phyloP scores from a whole-genome alignment of 2,113 vertebrate genomes.

The Patagioenas fasciata region DNA sequence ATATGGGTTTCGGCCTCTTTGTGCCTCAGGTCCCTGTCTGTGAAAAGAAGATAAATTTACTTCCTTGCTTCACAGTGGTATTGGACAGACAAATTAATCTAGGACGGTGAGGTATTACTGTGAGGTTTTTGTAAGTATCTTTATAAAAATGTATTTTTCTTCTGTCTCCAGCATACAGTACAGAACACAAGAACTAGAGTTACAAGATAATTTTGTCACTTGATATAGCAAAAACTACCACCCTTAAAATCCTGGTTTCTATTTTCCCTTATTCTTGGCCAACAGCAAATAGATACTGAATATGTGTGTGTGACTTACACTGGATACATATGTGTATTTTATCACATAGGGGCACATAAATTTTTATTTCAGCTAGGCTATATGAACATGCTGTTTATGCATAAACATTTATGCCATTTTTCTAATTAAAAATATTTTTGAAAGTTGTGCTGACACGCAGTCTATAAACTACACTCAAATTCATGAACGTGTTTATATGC shows the following conservation, averaged over 20 bases:
- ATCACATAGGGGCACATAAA: rapidly evolving
- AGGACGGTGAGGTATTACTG: neutral
- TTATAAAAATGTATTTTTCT: neutral
- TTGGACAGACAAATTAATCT: conserved; percentile 22
- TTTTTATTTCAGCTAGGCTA: neutral
- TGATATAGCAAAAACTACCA: neutral
- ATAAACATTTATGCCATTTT: neutral
- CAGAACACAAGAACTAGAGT: neutral
- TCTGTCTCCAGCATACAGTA: neutral
- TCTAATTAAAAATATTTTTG: neutral
- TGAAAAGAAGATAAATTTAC: conserved; percentile 57
- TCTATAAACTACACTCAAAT: rapidly evolving
- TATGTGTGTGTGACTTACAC: rapidly evolving
- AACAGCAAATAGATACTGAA: neutral
- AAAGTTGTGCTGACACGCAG: neutral
- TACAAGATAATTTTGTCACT: neutral
- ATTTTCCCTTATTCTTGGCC: neutral
- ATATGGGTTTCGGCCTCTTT: conserved; percentile 30
- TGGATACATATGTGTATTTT: neutral
- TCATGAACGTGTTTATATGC: neutral
- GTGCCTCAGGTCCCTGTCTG: conserved; percentile 39
- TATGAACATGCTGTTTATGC: neutral
- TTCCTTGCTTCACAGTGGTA: neutral
- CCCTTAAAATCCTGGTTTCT: neutral
- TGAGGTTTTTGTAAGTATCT: neutral